Percentiles rank a stretch among this genome's conserved stretches.
Evolutionary conservation across 30 jellyfish, hydroid and myxozoan genomes (phyloP).

Genomic region (Phacellophora camtschatica): DNA sequence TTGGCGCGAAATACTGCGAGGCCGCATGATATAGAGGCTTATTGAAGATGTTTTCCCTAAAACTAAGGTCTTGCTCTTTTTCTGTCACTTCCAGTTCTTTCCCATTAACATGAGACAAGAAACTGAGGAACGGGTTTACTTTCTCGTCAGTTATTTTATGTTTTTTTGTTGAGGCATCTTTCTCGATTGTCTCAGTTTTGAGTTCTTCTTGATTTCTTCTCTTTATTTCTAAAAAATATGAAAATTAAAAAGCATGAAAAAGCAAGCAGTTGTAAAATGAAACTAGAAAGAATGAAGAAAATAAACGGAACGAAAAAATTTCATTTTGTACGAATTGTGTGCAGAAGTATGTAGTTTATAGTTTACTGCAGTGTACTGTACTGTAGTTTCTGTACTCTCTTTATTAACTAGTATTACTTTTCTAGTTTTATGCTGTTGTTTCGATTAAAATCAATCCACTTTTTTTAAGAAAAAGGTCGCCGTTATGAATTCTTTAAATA

Average conservation of each 20-base stretch:
- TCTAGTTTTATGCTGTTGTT: no score
- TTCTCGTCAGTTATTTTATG: background rate
- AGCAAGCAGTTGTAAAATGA: background rate
- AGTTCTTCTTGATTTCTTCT: background rate
- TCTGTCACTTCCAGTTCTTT: constrained; percentile 7
- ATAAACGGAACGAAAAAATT: background rate
- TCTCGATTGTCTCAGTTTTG: background rate
- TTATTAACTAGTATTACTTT: no score
- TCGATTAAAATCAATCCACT: no score
- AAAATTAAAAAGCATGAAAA: no score
- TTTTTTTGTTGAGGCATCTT: background rate
- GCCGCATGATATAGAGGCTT: constrained; percentile 51
- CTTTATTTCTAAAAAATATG: background rate
- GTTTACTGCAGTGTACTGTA: no score
- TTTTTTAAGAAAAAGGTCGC: no score
- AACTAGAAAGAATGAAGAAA: background rate
- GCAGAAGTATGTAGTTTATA: no score
- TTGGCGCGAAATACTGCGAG: constrained; percentile 39
- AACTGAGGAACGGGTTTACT: constrained; percentile 59
- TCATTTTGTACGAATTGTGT: no score
- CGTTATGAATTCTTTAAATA: no score
- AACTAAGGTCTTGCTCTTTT: background rate
- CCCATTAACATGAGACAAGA: constrained; percentile 8
- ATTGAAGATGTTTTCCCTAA: constrained; percentile 11
- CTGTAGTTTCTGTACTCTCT: no score